Evolutionary conservation across 2,113 vertebrate genomes (phyloP).

Genomic region (Paracanthobrama guichenoti): DNA sequence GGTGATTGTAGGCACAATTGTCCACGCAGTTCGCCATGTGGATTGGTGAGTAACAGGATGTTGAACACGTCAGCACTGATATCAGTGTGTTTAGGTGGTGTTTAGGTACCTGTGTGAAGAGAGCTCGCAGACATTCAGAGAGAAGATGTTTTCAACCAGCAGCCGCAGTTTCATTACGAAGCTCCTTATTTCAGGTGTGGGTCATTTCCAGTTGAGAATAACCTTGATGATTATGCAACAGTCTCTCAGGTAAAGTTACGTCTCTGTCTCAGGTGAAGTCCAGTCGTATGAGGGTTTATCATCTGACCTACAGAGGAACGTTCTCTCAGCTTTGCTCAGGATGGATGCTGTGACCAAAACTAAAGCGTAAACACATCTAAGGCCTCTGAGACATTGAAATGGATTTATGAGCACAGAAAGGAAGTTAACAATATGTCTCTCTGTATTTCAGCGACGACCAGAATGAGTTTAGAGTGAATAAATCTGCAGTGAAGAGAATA

Average conservation of each 20-base stretch:
- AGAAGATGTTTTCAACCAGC: slow-evolving; percentile 80
- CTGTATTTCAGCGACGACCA: slow-evolving; percentile 64
- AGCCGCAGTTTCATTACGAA: slow-evolving; percentile 76
- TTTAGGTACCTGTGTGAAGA: slow-evolving; percentile 81
- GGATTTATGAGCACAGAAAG: background rate
- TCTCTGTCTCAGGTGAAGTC: slow-evolving; percentile 72
- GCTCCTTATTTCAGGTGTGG: slow-evolving; percentile 83
- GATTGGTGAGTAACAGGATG: background rate
- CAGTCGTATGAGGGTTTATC: slow-evolving; percentile 86
- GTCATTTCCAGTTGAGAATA: background rate
- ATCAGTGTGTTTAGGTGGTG: slow-evolving; percentile 76
- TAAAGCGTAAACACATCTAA: slow-evolving; percentile 75
- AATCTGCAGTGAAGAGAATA: slow-evolving; percentile 64
- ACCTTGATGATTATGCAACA: background rate
- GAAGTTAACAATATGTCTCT: background rate
- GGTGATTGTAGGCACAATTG: slow-evolving; percentile 69
- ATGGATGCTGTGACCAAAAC: slow-evolving; percentile 75
- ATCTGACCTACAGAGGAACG: slow-evolving; percentile 89
- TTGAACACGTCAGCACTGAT: too few relatives aligned
- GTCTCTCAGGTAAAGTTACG: too few relatives aligned
- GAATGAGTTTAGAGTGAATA: slow-evolving; percentile 67
- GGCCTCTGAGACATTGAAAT: background rate
- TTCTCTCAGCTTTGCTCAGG: slow-evolving; percentile 78
- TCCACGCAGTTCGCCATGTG: background rate
- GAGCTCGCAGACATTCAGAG: slow-evolving; percentile 71